phyloP scores from a whole-genome alignment of 2,888 invertebrate genomes.

The Miltochrista miniata region DNA sequence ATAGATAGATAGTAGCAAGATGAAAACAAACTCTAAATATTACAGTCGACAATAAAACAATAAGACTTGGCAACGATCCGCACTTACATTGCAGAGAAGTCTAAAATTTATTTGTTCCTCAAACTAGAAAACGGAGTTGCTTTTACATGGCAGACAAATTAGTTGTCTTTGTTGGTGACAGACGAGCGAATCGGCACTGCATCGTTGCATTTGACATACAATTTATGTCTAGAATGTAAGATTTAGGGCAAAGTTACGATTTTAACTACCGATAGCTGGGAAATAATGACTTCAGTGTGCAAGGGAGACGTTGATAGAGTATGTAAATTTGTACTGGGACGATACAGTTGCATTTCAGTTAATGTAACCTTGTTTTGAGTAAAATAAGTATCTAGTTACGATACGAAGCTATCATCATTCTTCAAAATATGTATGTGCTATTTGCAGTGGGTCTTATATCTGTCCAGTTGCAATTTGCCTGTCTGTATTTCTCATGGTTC shows the following conservation, averaged over 20 bases:
- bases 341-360: background rate
- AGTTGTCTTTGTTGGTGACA: slow-evolving; percentile 67
- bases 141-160: slow-evolving; percentile 69
- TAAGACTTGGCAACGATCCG: slow-evolving; percentile 33
- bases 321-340: slow-evolving; percentile 1
- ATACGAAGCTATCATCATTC: too few relatives aligned
- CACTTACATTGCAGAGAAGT: slow-evolving; percentile 26
- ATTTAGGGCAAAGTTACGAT: slow-evolving; percentile 45
- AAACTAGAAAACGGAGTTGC: slow-evolving; percentile 50
- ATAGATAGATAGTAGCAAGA: background rate
- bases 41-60: slow-evolving; percentile 16
- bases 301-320: slow-evolving; percentile 11
- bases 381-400: too few relatives aligned
- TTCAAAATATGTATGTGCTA: too few relatives aligned
- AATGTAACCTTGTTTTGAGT: too few relatives aligned
- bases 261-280: slow-evolving; percentile 38
- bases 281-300: slow-evolving; percentile 12
- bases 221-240: slow-evolving; percentile 51
- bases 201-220: slow-evolving; percentile 50
- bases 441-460: too few relatives aligned
- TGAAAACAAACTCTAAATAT: background rate
- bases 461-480: too few relatives aligned
- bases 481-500: too few relatives aligned
- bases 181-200: slow-evolving; percentile 55
- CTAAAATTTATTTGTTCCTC: slow-evolving; percentile 54